These are phyloP conservation scores for Tiliacea citrago DNA, from an alignment of 2,888 invertebrate genomes.

Conservation along the genomic window DNA sequence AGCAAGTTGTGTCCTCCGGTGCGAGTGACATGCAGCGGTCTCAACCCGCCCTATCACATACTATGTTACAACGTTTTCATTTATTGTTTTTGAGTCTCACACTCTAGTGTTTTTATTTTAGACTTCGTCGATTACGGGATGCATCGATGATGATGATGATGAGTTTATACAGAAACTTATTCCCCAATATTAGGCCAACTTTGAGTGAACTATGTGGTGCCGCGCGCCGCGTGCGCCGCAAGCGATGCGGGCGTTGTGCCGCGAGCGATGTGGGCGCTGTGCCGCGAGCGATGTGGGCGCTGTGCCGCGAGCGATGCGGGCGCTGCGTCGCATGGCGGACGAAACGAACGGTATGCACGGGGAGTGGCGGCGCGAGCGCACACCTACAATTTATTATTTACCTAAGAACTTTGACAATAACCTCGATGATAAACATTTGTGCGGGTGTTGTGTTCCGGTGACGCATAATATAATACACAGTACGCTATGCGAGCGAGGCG, in stretches of 20 bases:
- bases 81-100: constrained; percentile 77
- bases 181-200: constrained; percentile 80
- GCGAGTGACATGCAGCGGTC: constrained; percentile 33
- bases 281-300: too few relatives aligned
- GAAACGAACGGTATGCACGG: constrained; percentile 48
- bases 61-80: constrained; percentile 62
- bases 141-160: constrained; percentile 64
- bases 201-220: constrained; percentile 66
- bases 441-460: constrained; percentile 74
- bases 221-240: constrained; percentile 26
- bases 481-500: constrained; percentile 64
- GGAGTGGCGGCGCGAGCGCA: constrained; percentile 62
- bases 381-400: constrained; percentile 83
- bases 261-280: constrained; percentile 3
- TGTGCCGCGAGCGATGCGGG: constrained; percentile 1
- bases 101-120: constrained; percentile 68
- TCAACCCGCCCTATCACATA: constrained; percentile 42
- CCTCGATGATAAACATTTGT: constrained; percentile 81
- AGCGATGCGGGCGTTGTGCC: too few relatives aligned
- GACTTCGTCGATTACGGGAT: constrained; percentile 65
- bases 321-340: constrained; percentile 37
- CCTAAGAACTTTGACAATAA: constrained; percentile 84
- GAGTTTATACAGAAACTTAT: constrained; percentile 69
- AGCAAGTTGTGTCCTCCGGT: constrained; percentile 61
- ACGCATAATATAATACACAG: constrained; percentile 64